These are phyloP conservation scores for Pandemis cinnamomeana DNA, from an alignment of 2,888 invertebrate species.

Conservation along the genomic window DNA sequence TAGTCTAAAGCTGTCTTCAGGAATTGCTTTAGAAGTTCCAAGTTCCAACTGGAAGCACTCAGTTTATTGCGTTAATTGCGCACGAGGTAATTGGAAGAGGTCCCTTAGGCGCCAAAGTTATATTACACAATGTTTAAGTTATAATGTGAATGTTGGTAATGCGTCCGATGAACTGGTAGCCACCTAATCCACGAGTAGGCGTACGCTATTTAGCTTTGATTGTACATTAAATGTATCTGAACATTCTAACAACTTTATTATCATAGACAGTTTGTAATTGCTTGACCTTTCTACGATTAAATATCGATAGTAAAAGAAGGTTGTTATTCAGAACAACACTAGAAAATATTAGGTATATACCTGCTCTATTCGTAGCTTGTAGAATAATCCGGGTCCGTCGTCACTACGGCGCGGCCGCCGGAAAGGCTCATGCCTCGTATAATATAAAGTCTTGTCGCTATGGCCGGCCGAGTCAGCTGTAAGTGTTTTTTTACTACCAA, in stretches of 20 bases:
- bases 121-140: conserved; percentile 36
- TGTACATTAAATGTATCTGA: not conserved
- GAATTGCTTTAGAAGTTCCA: conserved; percentile 19
- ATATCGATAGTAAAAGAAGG: conserved; percentile 19
- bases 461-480: conserved; percentile 6
- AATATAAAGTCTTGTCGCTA: conserved; percentile 44
- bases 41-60: conserved; percentile 19
- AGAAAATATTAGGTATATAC: conserved; percentile 59
- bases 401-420: conserved; percentile 63
- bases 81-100: conserved; percentile 37
- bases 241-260: not conserved
- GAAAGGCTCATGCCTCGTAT: conserved; percentile 67
- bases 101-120: conserved; percentile 35
- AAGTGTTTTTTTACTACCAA: conserved; percentile 44
- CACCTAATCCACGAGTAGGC: not conserved
- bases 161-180: conserved; percentile 7
- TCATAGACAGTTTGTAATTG: not conserved
- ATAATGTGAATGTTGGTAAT: conserved; percentile 17
- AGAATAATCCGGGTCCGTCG: conserved; percentile 75
- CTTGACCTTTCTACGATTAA: not conserved
- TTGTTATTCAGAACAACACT: conserved; percentile 23
- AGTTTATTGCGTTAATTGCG: conserved; percentile 37
- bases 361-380: conserved; percentile 75
- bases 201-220: conserved; percentile 1
- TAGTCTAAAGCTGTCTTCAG: not conserved